phyloP scores from a whole-genome alignment of 92 coral and sea anemone genomes.

The Phenganax marumi region DNA sequence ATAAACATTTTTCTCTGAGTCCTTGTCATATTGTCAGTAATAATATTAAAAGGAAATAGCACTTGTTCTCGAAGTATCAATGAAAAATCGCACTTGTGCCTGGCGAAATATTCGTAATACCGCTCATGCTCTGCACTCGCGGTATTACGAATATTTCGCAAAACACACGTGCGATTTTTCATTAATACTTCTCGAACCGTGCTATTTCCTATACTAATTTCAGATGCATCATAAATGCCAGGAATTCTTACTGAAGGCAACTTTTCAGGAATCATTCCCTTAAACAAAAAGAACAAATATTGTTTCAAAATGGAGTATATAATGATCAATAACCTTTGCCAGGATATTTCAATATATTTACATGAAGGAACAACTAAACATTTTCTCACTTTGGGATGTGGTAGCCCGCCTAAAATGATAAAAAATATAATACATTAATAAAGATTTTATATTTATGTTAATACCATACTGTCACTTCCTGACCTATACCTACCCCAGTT shows the following conservation, averaged over 20 bases:
- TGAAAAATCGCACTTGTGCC: no score
- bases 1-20: no score
- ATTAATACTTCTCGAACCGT: no score
- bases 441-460: neutral
- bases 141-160: no score
- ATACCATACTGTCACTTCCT: neutral
- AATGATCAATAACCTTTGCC: neutral
- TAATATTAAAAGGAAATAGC: no score
- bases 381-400: slow-evolving; percentile 81
- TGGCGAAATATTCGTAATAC: no score
- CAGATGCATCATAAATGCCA: no score
- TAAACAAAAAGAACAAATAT: neutral
- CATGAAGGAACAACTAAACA: neutral
- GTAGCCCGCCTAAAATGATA: slow-evolving; percentile 71
- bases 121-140: no score
- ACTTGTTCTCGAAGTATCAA: no score
- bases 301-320: neutral
- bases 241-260: slow-evolving; percentile 70
- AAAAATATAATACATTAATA: neutral
- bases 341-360: slow-evolving; percentile 3
- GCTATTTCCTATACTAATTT: no score
- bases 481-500: slow-evolving; percentile 76
- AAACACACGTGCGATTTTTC: no score
- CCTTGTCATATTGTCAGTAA: no score
- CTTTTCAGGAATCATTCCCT: slow-evolving; percentile 88